Evolutionary conservation across 2,888 invertebrate species (phyloP).

Genomic region (Syrista parreyssii): DNA sequence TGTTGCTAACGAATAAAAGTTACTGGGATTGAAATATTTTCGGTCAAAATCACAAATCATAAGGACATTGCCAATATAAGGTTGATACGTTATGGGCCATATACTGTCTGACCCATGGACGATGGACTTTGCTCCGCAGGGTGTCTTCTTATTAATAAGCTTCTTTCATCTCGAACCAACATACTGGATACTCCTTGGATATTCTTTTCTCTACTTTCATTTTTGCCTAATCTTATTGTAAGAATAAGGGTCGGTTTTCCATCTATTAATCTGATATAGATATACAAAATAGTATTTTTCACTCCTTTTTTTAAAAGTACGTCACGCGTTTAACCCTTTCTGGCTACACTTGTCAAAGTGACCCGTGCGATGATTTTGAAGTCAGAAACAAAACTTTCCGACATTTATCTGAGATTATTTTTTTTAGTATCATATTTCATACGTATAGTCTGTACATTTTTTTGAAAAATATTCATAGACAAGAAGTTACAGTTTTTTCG

Average conservation of each 20-base stretch:
- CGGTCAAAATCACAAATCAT: constrained; percentile 13
- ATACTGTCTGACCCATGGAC: background rate
- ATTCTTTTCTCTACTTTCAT: background rate
- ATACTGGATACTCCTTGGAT: background rate
- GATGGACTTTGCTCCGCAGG: constrained; percentile 2
- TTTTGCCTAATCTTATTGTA: background rate
- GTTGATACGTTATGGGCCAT: background rate
- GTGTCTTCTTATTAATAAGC: constrained; percentile 14
- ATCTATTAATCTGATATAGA: background rate
- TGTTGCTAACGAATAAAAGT: constrained; percentile 3
- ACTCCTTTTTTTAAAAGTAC: background rate
- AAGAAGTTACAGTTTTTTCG: too few relatives aligned
- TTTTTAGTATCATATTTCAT: too few relatives aligned
- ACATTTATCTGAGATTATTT: too few relatives aligned
- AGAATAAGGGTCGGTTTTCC: background rate
- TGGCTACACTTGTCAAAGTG: too few relatives aligned
- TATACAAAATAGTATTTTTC: background rate
- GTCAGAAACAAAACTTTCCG: too few relatives aligned
- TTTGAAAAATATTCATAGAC: too few relatives aligned
- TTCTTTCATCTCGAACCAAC: background rate
- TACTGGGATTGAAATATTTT: background rate
- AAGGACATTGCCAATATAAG: constrained; percentile 5
- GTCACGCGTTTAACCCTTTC: background rate
- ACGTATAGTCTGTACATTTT: too few relatives aligned
- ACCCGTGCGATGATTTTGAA: too few relatives aligned